Base-by-base conservation (phyloP, 2,797 vertebrate genomes). In the Hozukius guyotensis region DNA sequence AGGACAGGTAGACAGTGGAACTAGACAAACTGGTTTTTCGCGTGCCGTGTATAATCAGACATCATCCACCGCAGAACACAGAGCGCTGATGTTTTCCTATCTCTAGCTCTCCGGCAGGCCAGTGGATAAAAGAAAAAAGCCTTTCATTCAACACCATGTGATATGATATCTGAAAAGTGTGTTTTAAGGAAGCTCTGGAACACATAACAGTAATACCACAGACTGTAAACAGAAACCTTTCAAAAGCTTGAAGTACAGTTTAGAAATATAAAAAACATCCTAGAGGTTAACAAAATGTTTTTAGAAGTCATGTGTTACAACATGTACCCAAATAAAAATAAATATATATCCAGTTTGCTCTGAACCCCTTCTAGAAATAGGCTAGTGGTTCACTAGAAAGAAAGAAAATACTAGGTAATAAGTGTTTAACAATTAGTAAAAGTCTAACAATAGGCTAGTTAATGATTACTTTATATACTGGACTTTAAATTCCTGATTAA, bases 1-100 rank as follows among this genome's bases (percentile, higher is more conserved):
- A 84, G 68, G 55, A 83, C 77, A 87, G 71, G 81, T 80, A 77
- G 88, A 92, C 85, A 74, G 71, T 53, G 22, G 13, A 88, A 94
- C 89, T 72, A n/a, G 91, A 88, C 72, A 80, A 90, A 95, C 93
- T 67, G 91, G 92, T 94, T 94, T 88, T 83, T 80, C 71, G 34
- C 18, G 31, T 60, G 65, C 61, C 3, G 13, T 75, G 73, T 66
- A 63, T 83, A 82, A 74, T 78, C 65, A 55, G 61, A 89, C 65
- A 77, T 70, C 29, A 81, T 60, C 62, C 72, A 72, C 67, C 2
- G 22, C 60, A 72, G 74, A 82, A 73, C 53, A 74, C 72, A 76
- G 71, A 71, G 71, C 55, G n/a, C 53, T 53, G 57, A 59, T 75
- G 49, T 76, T 72, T 77, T 55, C 62, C 34, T 46, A 53, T 67